phyloP scores from a whole-genome alignment of 2,888 invertebrate genomes.

The Danaus chrysippus region DNA sequence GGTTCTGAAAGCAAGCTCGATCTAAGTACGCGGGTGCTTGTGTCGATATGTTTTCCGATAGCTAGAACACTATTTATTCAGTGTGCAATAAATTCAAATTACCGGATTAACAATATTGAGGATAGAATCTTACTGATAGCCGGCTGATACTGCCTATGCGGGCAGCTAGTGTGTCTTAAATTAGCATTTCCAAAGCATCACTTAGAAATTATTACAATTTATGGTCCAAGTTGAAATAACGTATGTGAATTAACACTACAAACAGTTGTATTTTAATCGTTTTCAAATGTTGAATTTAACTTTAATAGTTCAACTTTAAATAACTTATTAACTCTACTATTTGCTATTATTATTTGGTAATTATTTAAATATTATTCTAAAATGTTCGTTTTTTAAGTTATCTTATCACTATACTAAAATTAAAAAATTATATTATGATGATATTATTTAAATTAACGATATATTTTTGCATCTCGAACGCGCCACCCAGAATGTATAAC shows the following conservation, averaged over 20 bases:
- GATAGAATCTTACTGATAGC: conserved; percentile 61
- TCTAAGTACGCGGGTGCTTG: conserved; percentile 47
- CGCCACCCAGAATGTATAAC: conserved; percentile 47
- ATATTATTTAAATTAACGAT: no score
- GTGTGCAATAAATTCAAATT: conserved; percentile 79
- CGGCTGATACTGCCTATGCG: conserved; percentile 34
- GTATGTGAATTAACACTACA: no score
- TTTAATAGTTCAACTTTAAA: no score
- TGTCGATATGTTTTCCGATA: conserved; percentile 69
- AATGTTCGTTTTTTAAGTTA: no score
- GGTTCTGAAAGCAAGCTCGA: conserved; percentile 37
- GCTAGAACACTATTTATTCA: conserved; percentile 73
- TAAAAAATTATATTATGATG: no score
- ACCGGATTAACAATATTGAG: conserved; percentile 77
- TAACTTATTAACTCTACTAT: no score
- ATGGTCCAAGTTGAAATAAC: background rate
- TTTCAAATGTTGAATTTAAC: no score
- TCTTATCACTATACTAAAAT: no score
- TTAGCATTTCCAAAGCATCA: conserved; percentile 6
- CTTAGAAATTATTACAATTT: background rate
- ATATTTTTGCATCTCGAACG: background rate
- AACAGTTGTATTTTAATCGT: no score
- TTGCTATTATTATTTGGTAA: no score
- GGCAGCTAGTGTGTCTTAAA: conserved; percentile 19
- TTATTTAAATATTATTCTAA: no score